Evolutionary conservation across 2,888 invertebrate genomes (phyloP).

Genomic region (Caenorhabditis japonica): DNA sequence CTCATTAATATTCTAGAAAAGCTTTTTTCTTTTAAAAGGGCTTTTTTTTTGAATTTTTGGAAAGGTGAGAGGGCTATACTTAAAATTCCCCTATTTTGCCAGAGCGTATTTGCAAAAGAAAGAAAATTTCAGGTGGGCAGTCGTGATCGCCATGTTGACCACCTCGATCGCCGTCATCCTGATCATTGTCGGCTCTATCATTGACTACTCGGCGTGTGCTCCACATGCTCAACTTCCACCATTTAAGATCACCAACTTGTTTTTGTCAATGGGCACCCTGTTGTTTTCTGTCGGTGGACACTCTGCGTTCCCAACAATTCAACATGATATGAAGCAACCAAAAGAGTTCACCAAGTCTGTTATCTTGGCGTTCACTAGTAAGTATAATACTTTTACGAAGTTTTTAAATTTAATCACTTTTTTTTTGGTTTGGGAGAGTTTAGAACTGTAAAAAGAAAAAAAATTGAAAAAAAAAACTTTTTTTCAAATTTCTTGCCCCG

Average conservation of each 20-base stretch:
- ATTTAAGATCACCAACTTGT: conserved; percentile 66
- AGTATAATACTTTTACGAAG: conserved; percentile 3
- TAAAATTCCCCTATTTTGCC: no score
- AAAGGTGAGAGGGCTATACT: no score
- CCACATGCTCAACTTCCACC: conserved; percentile 57
- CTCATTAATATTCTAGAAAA: no score
- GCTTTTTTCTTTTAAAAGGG: no score
- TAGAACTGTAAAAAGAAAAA: no score
- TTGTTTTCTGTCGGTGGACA: conserved; percentile 74
- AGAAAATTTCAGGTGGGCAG: conserved; percentile 70
- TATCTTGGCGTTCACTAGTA: conserved; percentile 69
- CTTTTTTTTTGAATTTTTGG: no score
- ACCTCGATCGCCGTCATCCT: conserved; percentile 73
- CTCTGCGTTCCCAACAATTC: conserved; percentile 73
- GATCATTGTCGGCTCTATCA: conserved; percentile 68
- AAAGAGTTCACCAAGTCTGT: conserved; percentile 71
- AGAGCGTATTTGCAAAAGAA: not conserved
- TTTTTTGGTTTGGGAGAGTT: no score
- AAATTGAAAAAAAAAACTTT: no score
- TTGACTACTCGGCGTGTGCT: conserved; percentile 67
- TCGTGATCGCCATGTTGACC: conserved; percentile 75
- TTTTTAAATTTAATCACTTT: no score
- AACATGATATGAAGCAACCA: conserved; percentile 75
- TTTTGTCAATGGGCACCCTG: conserved; percentile 75
- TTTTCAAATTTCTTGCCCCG: no score